These are phyloP conservation scores for Lepidocyrtoides sp. DNA, from an alignment of 2,888 invertebrate genomes.

Conservation along the genomic window DNA sequence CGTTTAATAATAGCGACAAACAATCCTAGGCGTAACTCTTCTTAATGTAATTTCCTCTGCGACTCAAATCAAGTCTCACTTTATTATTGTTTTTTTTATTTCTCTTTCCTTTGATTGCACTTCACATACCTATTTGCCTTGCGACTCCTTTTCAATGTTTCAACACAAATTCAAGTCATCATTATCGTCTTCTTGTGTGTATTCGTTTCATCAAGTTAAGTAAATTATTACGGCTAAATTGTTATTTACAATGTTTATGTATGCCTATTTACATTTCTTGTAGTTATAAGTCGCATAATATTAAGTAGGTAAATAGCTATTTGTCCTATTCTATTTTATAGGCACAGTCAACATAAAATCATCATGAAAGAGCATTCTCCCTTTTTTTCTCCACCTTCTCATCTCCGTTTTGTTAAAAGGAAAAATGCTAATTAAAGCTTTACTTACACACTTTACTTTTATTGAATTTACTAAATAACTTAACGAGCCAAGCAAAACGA, in stretches of 20 bases:
- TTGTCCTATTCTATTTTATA: neutral
- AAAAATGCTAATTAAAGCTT: constrained; percentile 63
- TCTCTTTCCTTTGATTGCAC: constrained; percentile 32
- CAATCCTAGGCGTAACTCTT: constrained; percentile 42
- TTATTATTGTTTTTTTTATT: neutral
- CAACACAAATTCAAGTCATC: neutral
- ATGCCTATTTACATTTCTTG: neutral
- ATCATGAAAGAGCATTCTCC: neutral
- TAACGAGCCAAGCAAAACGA: neutral
- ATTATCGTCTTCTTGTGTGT: constrained; percentile 4
- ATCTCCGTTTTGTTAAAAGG: neutral
- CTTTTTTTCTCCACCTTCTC: neutral
- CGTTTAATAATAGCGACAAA: constrained; percentile 62
- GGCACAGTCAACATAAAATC: neutral
- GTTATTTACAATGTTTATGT: constrained; percentile 7
- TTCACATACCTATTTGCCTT: neutral
- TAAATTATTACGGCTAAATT: constrained; percentile 58
- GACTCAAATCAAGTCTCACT: constrained; percentile 35
- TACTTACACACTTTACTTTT: constrained; percentile 48
- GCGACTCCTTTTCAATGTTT: neutral
- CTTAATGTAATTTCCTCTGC: constrained; percentile 62
- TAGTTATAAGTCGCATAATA: neutral
- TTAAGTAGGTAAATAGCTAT: neutral
- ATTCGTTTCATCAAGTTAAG: constrained; percentile 52
- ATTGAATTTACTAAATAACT: constrained; percentile 23